These are phyloP conservation scores for Zingel zingel DNA, from an alignment of 2,113 vertebrate species.

Conservation along the genomic window DNA sequence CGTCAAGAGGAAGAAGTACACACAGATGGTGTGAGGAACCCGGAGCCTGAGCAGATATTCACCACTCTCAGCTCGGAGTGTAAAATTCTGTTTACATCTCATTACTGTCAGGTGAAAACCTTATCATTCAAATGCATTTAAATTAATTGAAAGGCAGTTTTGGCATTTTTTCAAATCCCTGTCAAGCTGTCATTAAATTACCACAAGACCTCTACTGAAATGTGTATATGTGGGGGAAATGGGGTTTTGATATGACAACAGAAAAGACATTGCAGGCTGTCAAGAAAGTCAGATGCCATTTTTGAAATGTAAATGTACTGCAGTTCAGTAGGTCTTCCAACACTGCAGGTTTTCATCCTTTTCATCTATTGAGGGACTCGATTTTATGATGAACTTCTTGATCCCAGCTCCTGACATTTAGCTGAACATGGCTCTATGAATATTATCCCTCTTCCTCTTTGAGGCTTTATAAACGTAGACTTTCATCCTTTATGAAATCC, in stretches of 20 bases:
- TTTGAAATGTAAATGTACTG: not conserved
- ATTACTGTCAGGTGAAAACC: not conserved
- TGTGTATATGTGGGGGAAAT: not conserved
- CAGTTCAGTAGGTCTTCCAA: not conserved
- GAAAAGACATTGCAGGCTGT: not conserved
- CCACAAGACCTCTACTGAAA: not conserved
- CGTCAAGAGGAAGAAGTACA: not conserved
- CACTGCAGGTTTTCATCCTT: not conserved
- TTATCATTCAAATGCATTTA: not conserved
- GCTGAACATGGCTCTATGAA: not conserved
- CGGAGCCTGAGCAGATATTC: slow-evolving; percentile 7
- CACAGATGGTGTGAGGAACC: not conserved
- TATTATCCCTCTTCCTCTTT: not conserved
- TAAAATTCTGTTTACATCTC: not conserved
- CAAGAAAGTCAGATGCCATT: not conserved
- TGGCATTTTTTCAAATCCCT: not conserved
- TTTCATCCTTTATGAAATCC: slow-evolving; percentile 40
- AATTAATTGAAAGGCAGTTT: not conserved
- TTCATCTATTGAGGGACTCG: not conserved
- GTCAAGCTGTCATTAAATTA: not conserved
- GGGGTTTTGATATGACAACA: not conserved
- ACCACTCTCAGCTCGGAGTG: not conserved
- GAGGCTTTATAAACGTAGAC: slow-evolving; percentile 19
- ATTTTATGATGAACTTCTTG: not conserved
- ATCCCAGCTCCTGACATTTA: not conserved